A percentile compares a stretch with the other conserved stretches of the same genome.
Conservation (phyloP, 2,888 invertebrate species). For the Lochmaea capreae region DNA sequence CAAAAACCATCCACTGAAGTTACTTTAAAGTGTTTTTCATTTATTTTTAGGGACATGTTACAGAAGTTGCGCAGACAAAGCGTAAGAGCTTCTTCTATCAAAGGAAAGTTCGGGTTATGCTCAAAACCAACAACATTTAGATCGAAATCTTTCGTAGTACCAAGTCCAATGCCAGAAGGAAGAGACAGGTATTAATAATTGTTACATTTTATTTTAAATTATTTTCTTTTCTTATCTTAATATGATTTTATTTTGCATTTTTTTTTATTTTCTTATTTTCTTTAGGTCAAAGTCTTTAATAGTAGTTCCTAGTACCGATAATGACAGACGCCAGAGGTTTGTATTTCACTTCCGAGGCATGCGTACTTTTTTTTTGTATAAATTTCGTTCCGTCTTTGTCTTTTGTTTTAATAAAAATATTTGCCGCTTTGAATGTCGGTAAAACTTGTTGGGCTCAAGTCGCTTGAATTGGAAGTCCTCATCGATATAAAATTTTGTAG, state of each 20-base stretch:
- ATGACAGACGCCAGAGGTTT: slow-evolving; percentile 43
- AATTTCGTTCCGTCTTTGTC: slow-evolving; percentile 8
- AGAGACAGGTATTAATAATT: slow-evolving; percentile 54
- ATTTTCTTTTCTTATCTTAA: neutral
- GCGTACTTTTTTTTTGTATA: slow-evolving; percentile 12
- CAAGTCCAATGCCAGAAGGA: slow-evolving; percentile 75
- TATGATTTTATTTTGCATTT: slow-evolving; percentile 25
- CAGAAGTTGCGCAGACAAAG: slow-evolving; percentile 89
- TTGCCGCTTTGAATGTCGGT: slow-evolving; percentile 8
- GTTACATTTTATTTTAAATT: neutral
- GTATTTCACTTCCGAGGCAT: slow-evolving; percentile 37
- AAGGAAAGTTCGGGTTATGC: slow-evolving; percentile 81
- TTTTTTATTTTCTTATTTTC: slow-evolving; percentile 38
- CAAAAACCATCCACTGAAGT: too few species aligned
- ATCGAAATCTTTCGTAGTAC: slow-evolving; percentile 81
- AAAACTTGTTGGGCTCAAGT: neutral
- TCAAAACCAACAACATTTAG: slow-evolving; percentile 73
- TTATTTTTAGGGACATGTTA: slow-evolving; percentile 82
- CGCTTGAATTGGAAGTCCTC: neutral
- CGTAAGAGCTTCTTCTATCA: slow-evolving; percentile 81
- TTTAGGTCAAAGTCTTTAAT: slow-evolving; percentile 49
- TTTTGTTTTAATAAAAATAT: slow-evolving; percentile 2
- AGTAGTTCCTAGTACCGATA: slow-evolving; percentile 44
- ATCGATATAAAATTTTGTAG: too few species aligned
- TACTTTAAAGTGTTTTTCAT: neutral